A percentile compares a stretch with the other conserved stretches of the same genome.
Evolutionary conservation across 2,888 invertebrate species (phyloP).

Genomic region (Temnothorax unifasciatus): DNA sequence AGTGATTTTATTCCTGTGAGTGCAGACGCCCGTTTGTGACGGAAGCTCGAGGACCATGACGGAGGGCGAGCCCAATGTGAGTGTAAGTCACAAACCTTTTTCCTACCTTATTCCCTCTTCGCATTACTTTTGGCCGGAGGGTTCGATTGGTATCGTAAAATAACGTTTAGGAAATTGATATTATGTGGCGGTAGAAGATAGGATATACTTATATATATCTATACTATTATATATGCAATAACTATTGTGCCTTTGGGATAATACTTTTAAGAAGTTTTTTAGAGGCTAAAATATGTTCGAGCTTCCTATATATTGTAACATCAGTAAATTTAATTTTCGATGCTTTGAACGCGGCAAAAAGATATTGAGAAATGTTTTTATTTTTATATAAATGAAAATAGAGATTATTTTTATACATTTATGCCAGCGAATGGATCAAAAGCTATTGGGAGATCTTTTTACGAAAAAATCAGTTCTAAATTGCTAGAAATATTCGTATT

Average conservation of each 20-base stretch:
- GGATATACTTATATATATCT: neutral
- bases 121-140: neutral
- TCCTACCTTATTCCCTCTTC: constrained; percentile 1
- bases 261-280: neutral
- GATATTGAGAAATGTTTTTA: neutral
- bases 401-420: neutral
- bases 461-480: neutral
- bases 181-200: neutral
- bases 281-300: neutral
- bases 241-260: neutral
- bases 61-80: constrained; percentile 62
- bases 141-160: neutral
- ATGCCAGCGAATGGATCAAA: neutral
- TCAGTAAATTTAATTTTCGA: neutral
- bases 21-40: constrained; percentile 47
- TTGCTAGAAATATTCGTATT: neutral
- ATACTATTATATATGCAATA: neutral
- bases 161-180: constrained; percentile 39
- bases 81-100: constrained; percentile 56
- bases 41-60: constrained; percentile 62
- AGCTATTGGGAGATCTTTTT: neutral
- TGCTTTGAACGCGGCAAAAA: neutral
- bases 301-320: neutral
- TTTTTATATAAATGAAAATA: neutral
- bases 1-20: constrained; percentile 60